A percentile compares a stretch with the other conserved stretches of the same genome.
These are phyloP conservation scores for Hippocampus abdominalis DNA, from an alignment of 2,113 vertebrate species.

Conservation along the genomic window DNA sequence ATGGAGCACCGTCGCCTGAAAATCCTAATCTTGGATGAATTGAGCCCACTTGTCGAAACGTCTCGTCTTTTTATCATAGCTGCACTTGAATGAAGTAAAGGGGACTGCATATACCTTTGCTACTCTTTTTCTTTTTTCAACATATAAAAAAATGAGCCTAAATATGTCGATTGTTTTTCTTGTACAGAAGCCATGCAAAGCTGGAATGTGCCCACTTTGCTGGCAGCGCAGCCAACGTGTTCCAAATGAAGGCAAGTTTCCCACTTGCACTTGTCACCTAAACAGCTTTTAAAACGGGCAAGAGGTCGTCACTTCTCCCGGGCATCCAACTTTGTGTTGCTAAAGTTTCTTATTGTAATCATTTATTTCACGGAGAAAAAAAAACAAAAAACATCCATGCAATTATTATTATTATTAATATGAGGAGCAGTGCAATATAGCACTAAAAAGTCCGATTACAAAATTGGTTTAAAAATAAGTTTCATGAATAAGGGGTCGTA, in stretches of 20 bases:
- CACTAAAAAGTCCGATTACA: no score
- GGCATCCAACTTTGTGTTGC: conserved; percentile 20
- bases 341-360: not conserved
- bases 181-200: conserved; percentile 23
- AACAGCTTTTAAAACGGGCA: conserved; percentile 47
- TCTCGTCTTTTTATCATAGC: not conserved
- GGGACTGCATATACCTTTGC: not conserved
- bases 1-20: conserved; percentile 38
- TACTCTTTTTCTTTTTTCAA: not conserved
- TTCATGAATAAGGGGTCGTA: no score
- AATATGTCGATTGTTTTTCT: not conserved
- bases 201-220: conserved; percentile 31
- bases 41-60: not conserved
- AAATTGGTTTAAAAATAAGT: no score
- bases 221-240: conserved; percentile 45
- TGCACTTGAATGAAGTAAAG: not conserved
- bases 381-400: not conserved
- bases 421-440: not conserved
- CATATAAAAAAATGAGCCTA: not conserved
- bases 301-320: conserved; percentile 31
- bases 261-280: conserved; percentile 55
- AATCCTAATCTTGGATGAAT: not conserved
- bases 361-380: not conserved
- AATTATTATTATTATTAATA: not conserved
- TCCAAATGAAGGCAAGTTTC: conserved; percentile 57